Conservation (phyloP, 2,113 vertebrate genomes). For the Girardinichthys multiradiatus region DNA sequence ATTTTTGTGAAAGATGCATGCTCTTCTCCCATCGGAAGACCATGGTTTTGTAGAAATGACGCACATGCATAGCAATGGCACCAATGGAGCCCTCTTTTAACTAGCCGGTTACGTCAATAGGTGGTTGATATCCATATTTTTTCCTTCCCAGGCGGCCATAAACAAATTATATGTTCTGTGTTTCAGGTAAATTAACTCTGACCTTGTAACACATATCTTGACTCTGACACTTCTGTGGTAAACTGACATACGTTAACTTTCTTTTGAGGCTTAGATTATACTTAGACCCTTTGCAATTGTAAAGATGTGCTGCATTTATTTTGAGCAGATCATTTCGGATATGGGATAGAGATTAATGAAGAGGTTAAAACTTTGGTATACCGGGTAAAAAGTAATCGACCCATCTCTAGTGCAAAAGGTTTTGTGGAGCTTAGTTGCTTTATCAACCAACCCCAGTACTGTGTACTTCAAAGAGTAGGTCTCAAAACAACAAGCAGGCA, state of each 20-base stretch:
- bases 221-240: not conserved
- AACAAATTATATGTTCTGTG: not conserved
- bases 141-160: no score
- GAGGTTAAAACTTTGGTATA: not conserved
- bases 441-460: no score
- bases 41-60: no score
- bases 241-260: not conserved
- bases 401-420: no score
- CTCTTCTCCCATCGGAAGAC: no score
- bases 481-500: not conserved
- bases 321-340: not conserved
- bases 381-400: not conserved
- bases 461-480: not conserved
- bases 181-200: not conserved
- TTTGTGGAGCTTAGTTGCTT: no score
- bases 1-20: no score
- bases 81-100: no score
- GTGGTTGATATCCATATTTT: no score
- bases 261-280: not conserved
- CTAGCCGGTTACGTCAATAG: no score
- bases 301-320: not conserved
- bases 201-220: not conserved
- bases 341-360: not conserved
- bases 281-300: not conserved
- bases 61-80: no score